These are phyloP conservation scores for Diabrotica balteata DNA, from an alignment of 2,888 invertebrate genomes.

Conservation along the genomic window DNA sequence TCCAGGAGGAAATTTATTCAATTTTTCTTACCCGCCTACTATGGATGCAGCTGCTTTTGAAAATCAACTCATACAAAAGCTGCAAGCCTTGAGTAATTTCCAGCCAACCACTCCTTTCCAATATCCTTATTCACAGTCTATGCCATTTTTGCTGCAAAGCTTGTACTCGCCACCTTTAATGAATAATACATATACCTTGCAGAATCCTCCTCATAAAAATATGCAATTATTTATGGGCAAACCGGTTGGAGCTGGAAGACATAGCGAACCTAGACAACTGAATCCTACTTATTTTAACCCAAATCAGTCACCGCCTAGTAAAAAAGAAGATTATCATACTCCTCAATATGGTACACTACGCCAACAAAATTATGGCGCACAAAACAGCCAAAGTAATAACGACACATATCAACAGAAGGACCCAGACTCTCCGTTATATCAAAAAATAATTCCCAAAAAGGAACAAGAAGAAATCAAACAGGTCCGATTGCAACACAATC, in stretches of 20 bases:
- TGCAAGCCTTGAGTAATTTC: constrained; percentile 63
- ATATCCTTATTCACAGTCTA: constrained; percentile 46
- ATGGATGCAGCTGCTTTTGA: constrained; percentile 53
- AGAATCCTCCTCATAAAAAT: constrained; percentile 57
- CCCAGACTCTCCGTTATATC: constrained; percentile 22
- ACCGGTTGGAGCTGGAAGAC: constrained; percentile 48
- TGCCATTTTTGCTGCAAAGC: constrained; percentile 44
- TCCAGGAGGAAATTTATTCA: constrained; percentile 51
- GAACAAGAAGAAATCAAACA: constrained; percentile 12
- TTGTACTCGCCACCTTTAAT: constrained; percentile 47
- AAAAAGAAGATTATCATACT: constrained; percentile 17
- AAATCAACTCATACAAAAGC: constrained; percentile 62
- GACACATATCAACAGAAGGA: constrained; percentile 22
- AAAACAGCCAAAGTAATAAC: constrained; percentile 9
- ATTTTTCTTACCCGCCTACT: constrained; percentile 50
- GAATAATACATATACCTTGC: constrained; percentile 53
- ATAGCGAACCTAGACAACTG: constrained; percentile 49
- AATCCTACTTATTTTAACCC: constrained; percentile 39
- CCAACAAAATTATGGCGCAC: constrained; percentile 38
- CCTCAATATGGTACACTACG: constrained; percentile 4
- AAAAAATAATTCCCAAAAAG: constrained; percentile 25
- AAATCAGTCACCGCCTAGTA: constrained; percentile 33
- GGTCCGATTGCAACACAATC: constrained; percentile 2
- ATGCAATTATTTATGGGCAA: constrained; percentile 49
- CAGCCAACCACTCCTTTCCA: constrained; percentile 49